Conservation (phyloP, 2,888 invertebrate species). For the Oxyteleia sp. region DNA sequence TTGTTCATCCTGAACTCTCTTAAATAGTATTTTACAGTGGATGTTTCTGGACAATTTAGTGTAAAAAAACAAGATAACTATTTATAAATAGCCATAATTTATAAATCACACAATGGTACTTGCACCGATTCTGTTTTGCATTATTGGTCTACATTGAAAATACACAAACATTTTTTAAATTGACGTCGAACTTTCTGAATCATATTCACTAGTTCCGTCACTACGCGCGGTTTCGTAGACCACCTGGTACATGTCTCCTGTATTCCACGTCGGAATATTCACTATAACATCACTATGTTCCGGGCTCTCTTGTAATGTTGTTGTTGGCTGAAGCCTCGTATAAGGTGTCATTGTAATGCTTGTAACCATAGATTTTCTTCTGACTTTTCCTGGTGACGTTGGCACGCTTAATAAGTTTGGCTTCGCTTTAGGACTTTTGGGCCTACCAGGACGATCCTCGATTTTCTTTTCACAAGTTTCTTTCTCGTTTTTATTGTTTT, state of each 20-base stretch:
- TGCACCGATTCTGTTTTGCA: not conserved
- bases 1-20: too few relatives aligned
- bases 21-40: too few relatives aligned
- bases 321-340: constrained; percentile 58
- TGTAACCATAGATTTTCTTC: constrained; percentile 73
- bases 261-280: constrained; percentile 55
- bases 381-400: constrained; percentile 57
- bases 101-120: too few relatives aligned
- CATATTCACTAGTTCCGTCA: constrained; percentile 78
- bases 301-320: constrained; percentile 46
- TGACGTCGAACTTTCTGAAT: constrained; percentile 85
- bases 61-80: too few relatives aligned
- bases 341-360: constrained; percentile 76
- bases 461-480: constrained; percentile 62
- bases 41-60: too few relatives aligned
- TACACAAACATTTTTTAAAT: constrained; percentile 74
- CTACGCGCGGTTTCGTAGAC: constrained; percentile 56
- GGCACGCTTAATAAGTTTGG: constrained; percentile 41
- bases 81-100: too few relatives aligned
- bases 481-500: constrained; percentile 50
- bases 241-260: constrained; percentile 37
- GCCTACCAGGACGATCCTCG: constrained; percentile 38
- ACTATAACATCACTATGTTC: constrained; percentile 60
- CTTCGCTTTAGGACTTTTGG: constrained; percentile 46
- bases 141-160: constrained; percentile 7